Base-by-base conservation (phyloP, 2,888 invertebrate species). In the Syrista parreyssii region DNA sequence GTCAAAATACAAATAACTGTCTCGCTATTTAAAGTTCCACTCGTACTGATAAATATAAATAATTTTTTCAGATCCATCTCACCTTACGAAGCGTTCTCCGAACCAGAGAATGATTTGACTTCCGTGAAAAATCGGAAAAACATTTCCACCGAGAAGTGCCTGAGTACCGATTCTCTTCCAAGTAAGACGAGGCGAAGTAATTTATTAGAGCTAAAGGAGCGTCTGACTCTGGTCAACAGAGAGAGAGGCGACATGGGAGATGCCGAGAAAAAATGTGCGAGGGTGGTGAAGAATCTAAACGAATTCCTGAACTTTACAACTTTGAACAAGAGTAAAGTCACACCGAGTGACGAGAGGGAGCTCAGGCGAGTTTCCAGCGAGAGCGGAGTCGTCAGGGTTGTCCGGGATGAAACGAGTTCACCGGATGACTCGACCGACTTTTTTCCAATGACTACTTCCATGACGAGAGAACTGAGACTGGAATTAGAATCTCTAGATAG, bases 401-500 rank as follows among this genome's bases (percentile, higher is more conserved):
- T 86, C 3, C 86, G 86, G 33, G 91, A 91, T 36, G 91, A 91
- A 69, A 83, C 83, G 32, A 87, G 84, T 76, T 96, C 96, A 81
- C 96, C 96, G 0, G 96, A 96, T 84, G 96, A 97, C 89, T 95
- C 95, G 1, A 95, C 96, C 84, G 92, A 92, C 76, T 97, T 97
- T 89, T 96, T 96, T 88, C 97, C 97, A 3, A 96, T 97, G 95
- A 96, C 96, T 0, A 97, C 96, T 6, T 96, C 97, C 3, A 96
- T 97, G 92, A 97, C 97, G 0, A 94, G 96, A 85, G 97, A 97
- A 89, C 91, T 97, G 85, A 94, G 96, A 85, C 93, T 97, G 74
- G 97, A 97, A 90, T 91, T 97, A 81, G 97, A 97, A 88, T 97
- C 96, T 89, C 92, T 97, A 84, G 97, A 97, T 91, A 93, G 97